Base-by-base conservation (phyloP, 1,140 invertebrate genomes). In the Bombus terrestris region DNA sequence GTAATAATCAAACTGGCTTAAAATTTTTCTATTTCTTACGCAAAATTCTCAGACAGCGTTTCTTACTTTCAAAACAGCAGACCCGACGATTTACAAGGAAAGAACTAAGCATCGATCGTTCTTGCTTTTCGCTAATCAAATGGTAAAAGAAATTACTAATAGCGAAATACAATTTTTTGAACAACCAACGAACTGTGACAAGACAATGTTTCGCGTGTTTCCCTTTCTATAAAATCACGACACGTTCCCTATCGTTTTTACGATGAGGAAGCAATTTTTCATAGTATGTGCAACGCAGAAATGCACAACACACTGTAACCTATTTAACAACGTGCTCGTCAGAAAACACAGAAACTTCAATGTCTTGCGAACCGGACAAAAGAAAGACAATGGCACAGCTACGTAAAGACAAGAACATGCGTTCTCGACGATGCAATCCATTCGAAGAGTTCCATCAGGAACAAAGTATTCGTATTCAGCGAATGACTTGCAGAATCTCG, bases 401-500 rank as follows among this genome's bases (percentile, higher is more conserved):
- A 62, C 73, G 18, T 15, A 57, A 74, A 62, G 62, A 74, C 77
- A 77, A 32, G 80, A 83, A 88, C 39, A 64, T 47, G 57, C 71
- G 59, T 37, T 77, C 43, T 37, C 22, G 37, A 8, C 28, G 84
- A 66, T 68, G 43, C 37, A 53, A 25, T 0, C 62, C 39, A 53
- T 39, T n/a, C 5, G 47, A 69, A 32, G 41, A 32, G 62, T 35
- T 32, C 35, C 25, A 32, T 41, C 62, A 28, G 35, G 43, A 69
- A 41, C 32, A 6, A 28, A 15, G 43, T 28, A 57, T 59, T 18
- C 37, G 47, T 59, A 64, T 77, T 32, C n/a, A 66, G 28, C 37
- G 25, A 35, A 83, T 77, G 81, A 83, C 81, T 83, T 77, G 81
- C 81, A 43, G 59, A 71, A 77, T 66, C 47, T 28, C 39, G 32